Evolutionary conservation across 30 jellyfish, hydroid and myxozoan species (phyloP).

Genomic region (Clytia hemisphaerica): DNA sequence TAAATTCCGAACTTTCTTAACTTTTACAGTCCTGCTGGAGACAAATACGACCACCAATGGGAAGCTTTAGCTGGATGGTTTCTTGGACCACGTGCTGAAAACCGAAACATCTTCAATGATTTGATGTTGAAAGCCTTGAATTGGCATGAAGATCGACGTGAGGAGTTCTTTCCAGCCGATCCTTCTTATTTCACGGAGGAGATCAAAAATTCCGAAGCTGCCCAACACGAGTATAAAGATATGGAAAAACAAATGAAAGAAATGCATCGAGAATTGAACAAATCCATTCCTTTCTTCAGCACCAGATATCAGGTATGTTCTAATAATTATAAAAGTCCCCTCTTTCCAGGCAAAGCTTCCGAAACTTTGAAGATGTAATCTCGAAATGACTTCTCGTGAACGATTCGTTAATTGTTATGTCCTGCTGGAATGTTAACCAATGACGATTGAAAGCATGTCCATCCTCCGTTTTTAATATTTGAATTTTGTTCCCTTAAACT

Average conservation of each 20-base stretch:
- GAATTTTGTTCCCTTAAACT: too few relatives aligned
- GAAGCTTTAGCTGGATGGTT: slow-evolving; percentile 53
- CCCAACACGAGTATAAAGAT: slow-evolving; percentile 11
- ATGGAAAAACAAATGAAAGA: slow-evolving; percentile 19
- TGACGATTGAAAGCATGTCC: too few relatives aligned
- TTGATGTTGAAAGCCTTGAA: slow-evolving; percentile 17
- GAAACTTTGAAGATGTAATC: too few relatives aligned
- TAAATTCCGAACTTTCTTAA: too few relatives aligned
- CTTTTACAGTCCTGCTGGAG: slow-evolving; percentile 9
- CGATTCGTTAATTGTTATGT: too few relatives aligned
- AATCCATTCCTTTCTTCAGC: slow-evolving; percentile 52
- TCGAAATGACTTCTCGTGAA: too few relatives aligned
- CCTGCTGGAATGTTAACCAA: too few relatives aligned
- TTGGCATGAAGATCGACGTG: slow-evolving; percentile 39
- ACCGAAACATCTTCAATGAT: slow-evolving; percentile 29
- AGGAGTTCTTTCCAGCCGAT: slow-evolving; percentile 36
- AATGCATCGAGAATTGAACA: slow-evolving; percentile 13
- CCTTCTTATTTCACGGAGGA: slow-evolving; percentile 44
- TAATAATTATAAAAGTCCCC: background rate
- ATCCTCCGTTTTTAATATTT: too few relatives aligned
- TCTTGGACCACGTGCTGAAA: slow-evolving; percentile 67
- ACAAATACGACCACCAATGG: slow-evolving; percentile 34
- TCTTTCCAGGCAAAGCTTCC: too few relatives aligned
- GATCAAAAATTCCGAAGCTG: slow-evolving; percentile 15
- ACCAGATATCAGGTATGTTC: slow-evolving; percentile 37